Percentiles rank a stretch among this genome's conserved stretches.
Conservation (phyloP, 2,888 invertebrate genomes). For the Noctua comes region DNA sequence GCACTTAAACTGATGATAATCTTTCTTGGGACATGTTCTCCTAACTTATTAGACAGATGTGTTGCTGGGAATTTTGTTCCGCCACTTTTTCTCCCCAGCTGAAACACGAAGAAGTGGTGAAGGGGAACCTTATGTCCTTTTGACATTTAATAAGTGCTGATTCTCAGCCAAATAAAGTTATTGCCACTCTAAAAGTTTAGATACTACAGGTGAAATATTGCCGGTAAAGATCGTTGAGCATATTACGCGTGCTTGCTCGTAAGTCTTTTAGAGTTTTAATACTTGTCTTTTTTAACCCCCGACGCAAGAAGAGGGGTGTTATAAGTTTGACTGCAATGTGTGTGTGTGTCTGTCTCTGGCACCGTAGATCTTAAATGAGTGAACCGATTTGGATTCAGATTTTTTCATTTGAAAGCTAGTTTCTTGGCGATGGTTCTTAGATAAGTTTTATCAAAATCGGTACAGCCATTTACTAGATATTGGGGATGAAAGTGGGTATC, state of each 20-base stretch:
- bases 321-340: no score
- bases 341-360: no score
- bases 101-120: not conserved
- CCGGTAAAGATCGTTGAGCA: not conserved
- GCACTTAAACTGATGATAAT: not conserved
- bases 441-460: no score
- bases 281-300: not conserved
- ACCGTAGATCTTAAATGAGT: no score
- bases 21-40: not conserved
- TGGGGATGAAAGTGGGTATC: no score
- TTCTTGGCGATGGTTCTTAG: no score
- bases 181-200: not conserved
- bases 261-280: not conserved
- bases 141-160: not conserved
- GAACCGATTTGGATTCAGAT: no score
- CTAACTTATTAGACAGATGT: not conserved
- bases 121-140: no score
- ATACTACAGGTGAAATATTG: not conserved
- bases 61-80: not conserved
- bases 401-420: no score
- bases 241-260: not conserved
- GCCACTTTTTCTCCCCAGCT: not conserved
- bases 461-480: no score
- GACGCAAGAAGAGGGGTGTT: no score
- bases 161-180: not conserved